phyloP scores from a whole-genome alignment of 2,888 invertebrate genomes.

The Pteria penguin region DNA sequence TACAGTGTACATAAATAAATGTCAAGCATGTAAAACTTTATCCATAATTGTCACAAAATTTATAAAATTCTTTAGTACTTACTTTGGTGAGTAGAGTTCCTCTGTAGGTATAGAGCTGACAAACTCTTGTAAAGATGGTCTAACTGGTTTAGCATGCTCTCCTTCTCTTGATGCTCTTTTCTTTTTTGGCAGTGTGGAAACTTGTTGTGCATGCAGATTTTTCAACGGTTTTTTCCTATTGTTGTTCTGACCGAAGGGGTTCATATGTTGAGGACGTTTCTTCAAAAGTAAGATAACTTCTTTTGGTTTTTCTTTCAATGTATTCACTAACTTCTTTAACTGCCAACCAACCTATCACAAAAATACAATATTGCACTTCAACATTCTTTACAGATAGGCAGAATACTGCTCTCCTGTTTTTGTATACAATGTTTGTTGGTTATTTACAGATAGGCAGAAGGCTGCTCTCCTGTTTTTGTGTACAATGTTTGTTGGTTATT shows the following conservation, averaged over 20 bases:
- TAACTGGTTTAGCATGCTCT: slow-evolving; percentile 58
- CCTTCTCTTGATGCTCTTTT: slow-evolving; percentile 69
- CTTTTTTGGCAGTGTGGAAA: slow-evolving; percentile 70
- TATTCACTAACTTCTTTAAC: slow-evolving; percentile 86
- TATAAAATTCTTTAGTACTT: slow-evolving; percentile 34
- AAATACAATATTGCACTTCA: too few relatives aligned
- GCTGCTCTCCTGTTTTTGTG: too few relatives aligned
- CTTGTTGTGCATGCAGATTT: slow-evolving; percentile 53
- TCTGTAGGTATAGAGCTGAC: slow-evolving; percentile 59
- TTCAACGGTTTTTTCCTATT: slow-evolving; percentile 68
- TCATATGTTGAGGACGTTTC: slow-evolving; percentile 88
- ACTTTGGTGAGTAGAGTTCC: slow-evolving; percentile 69
- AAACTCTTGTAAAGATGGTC: slow-evolving; percentile 72
- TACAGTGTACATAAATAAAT: too few relatives aligned
- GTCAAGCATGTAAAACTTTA: neutral
- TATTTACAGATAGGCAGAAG: too few relatives aligned
- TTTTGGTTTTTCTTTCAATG: slow-evolving; percentile 87
- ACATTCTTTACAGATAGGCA: too few relatives aligned
- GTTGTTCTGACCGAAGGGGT: slow-evolving; percentile 85
- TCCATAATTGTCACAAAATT: neutral
- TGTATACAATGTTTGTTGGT: too few relatives aligned
- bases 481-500: too few relatives aligned
- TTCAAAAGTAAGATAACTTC: slow-evolving; percentile 90
- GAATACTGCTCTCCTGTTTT: too few relatives aligned
- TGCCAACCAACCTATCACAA: slow-evolving; percentile 88